Percentiles rank a stretch among this genome's conserved stretches.
phyloP scores from a whole-genome alignment of 2,113 vertebrate species.

The Taxidea taxus region DNA sequence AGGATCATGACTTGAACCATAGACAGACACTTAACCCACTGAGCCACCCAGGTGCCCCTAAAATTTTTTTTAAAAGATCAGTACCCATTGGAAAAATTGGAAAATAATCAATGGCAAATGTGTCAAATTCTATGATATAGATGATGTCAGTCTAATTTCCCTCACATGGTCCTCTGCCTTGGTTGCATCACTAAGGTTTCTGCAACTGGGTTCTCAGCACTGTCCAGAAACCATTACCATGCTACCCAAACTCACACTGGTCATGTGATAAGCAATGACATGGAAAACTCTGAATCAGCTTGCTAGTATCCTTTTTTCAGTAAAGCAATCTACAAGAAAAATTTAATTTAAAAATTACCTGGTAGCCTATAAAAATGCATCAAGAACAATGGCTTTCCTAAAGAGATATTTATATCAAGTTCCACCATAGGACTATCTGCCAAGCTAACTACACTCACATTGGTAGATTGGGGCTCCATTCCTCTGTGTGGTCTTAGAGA shows the following conservation, averaged over 20 bases:
- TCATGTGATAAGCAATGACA: neutral
- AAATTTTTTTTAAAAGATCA: neutral
- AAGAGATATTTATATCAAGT: neutral
- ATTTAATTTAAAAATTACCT: slow-evolving; percentile 41
- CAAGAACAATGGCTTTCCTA: slow-evolving; percentile 1
- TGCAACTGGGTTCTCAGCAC: neutral
- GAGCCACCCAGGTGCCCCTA: neutral
- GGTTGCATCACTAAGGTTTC: neutral
- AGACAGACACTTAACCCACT: neutral
- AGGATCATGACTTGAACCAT: neutral
- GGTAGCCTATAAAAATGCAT: neutral
- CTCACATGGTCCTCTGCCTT: neutral
- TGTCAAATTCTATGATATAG: neutral
- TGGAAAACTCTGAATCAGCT: neutral
- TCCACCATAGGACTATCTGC: neutral
- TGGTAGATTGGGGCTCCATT: neutral
- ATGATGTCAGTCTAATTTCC: neutral
- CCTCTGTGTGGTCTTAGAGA: neutral
- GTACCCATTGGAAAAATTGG: neutral
- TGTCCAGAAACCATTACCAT: neutral
- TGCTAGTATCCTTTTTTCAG: neutral
- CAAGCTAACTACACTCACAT: neutral
- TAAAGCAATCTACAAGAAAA: neutral
- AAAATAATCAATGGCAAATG: neutral
- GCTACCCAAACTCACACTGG: neutral